phyloP scores from a whole-genome alignment of 2,888 invertebrate species.

The Ceraclea dissimilis region DNA sequence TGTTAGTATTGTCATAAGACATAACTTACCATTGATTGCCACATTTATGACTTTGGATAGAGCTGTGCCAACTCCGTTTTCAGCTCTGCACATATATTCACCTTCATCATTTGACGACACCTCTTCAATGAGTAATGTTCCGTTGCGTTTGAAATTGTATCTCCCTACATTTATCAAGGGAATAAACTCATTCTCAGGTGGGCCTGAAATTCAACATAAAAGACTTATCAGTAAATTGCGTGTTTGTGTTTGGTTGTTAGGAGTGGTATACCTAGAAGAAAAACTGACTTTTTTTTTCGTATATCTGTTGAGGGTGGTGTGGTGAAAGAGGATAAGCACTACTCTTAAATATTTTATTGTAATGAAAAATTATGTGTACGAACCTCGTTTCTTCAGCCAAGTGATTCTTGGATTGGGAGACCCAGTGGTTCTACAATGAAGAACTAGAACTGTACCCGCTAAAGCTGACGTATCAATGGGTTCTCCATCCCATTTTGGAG shows the following conservation, averaged over 20 bases:
- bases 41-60: slow-evolving; percentile 76
- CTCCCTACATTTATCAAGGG: slow-evolving; percentile 54
- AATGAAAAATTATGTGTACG: no score
- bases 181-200: slow-evolving; percentile 59
- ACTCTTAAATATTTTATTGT: no score
- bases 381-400: slow-evolving; percentile 61
- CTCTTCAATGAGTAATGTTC: slow-evolving; percentile 66
- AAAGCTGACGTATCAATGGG: slow-evolving; percentile 65
- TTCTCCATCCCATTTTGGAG: slow-evolving; percentile 68
- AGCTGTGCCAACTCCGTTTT: slow-evolving; percentile 75
- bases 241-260: no score
- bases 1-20: no score
- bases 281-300: no score
- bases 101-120: slow-evolving; percentile 74
- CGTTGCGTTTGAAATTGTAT: slow-evolving; percentile 58
- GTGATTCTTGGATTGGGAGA: slow-evolving; percentile 65
- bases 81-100: slow-evolving; percentile 77
- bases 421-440: slow-evolving; percentile 69
- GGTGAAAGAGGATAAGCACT: no score
- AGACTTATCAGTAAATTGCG: no score
- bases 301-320: no score
- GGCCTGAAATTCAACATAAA: no score
- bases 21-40: slow-evolving; percentile 74
- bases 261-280: no score
- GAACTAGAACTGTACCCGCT: slow-evolving; percentile 58